These are phyloP conservation scores for Lepidotrigona ventralis DNA, from an alignment of 1,140 invertebrate species.

Conservation along the genomic window DNA sequence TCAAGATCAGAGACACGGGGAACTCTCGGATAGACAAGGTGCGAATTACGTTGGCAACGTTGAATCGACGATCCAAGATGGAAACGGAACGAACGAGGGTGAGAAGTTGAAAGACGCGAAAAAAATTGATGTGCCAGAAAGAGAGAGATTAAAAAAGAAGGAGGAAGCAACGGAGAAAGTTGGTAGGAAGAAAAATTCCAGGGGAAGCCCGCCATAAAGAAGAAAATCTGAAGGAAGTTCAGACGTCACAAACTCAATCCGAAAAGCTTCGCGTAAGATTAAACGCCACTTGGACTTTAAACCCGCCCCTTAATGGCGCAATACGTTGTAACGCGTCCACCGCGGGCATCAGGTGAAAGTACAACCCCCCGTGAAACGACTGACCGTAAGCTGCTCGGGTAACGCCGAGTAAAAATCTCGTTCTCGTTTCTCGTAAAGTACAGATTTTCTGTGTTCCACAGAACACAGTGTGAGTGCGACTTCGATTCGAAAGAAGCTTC, in stretches of 20 bases:
- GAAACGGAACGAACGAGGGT: no score
- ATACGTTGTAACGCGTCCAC: slow-evolving; percentile 19
- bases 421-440: not conserved
- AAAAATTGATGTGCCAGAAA: not conserved
- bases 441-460: not conserved
- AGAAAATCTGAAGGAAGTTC: not conserved
- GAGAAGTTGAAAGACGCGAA: no score
- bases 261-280: not conserved
- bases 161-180: not conserved
- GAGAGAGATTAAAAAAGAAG: not conserved
- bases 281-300: not conserved
- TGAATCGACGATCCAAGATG: no score
- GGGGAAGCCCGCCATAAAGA: not conserved
- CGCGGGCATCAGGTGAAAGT: slow-evolving; percentile 7
- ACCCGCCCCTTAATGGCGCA: slow-evolving; percentile 15
- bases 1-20: no score
- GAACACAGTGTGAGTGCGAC: not conserved
- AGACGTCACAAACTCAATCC: not conserved
- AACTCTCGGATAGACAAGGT: no score
- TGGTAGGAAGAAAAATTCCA: not conserved
- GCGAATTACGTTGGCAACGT: no score
- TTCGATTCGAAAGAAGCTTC: no score
- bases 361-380: not conserved
- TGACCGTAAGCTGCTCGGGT: not conserved
- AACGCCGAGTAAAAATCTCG: no score